Conservation (phyloP, 2,888 invertebrate species). For the Iselma pallidipennis region DNA sequence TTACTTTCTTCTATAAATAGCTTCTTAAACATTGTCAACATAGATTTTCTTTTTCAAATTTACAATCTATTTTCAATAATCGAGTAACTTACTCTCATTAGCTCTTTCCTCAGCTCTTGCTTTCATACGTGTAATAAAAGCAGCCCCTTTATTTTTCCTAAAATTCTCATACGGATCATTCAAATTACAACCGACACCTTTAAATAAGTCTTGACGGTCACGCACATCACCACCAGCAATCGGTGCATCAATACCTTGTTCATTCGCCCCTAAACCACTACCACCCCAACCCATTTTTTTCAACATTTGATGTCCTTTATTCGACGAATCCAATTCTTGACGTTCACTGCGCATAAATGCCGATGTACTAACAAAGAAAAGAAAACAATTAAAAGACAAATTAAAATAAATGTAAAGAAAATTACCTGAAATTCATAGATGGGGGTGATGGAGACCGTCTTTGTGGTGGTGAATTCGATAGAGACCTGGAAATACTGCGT, state of each 20-base stretch:
- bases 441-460: conserved; percentile 52
- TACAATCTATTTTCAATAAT: conserved; percentile 20
- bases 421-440: conserved; percentile 48
- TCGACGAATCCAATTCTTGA: conserved; percentile 79
- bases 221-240: conserved; percentile 90
- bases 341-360: conserved; percentile 36
- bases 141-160: conserved; percentile 93
- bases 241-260: conserved; percentile 95
- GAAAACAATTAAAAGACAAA: not conserved
- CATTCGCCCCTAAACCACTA: conserved; percentile 89
- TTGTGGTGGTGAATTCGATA: conserved; percentile 48
- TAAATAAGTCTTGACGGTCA: conserved; percentile 91
- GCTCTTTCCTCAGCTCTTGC: conserved; percentile 79
- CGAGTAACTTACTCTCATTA: conserved; percentile 54
- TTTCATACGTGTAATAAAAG: conserved; percentile 93
- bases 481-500: conserved; percentile 50
- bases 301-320: conserved; percentile 96
- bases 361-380: conserved; percentile 32
- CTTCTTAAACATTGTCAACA: not conserved
- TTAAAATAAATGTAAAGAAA: not conserved
- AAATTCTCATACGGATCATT: conserved; percentile 98
- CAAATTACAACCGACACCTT: conserved; percentile 89
- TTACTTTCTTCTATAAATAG: too few species aligned
- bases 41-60: not conserved
- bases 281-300: conserved; percentile 99